Percentiles rank a stretch among this genome's conserved stretches.
phyloP scores from a whole-genome alignment of 2,888 invertebrate genomes.

The Pecten maximus region DNA sequence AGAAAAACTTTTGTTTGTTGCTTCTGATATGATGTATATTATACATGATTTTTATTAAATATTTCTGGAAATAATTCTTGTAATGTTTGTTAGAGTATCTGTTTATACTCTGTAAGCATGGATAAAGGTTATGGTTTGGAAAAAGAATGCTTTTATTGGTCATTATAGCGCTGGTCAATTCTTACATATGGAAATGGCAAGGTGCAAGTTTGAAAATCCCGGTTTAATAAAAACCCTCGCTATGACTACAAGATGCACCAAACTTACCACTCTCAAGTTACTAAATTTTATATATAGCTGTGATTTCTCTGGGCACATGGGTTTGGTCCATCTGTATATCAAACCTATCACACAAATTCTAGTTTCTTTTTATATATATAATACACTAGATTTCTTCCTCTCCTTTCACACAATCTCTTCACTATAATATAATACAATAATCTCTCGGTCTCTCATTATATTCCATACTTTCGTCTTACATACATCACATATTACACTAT shows the following conservation, averaged over 20 bases:
- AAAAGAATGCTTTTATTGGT: neutral
- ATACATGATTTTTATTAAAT: neutral
- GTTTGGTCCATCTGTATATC: constrained; percentile 26
- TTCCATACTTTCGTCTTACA: neutral
- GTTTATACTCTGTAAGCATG: no score
- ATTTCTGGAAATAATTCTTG: neutral
- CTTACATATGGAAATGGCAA: neutral
- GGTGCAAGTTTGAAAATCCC: neutral
- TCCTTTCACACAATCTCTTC: neutral
- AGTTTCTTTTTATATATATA: neutral
- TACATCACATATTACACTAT: neutral
- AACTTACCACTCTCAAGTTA: neutral
- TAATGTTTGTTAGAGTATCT: neutral
- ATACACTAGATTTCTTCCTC: neutral
- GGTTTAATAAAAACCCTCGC: neutral
- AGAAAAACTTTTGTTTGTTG: neutral
- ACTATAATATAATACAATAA: constrained; percentile 16
- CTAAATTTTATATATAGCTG: neutral
- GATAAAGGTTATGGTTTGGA: neutral
- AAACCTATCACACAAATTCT: constrained; percentile 8
- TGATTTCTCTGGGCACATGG: constrained; percentile 10
- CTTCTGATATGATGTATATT: neutral
- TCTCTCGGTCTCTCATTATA: neutral
- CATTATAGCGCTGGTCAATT: neutral
- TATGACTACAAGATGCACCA: constrained; percentile 32